Percentiles rank a stretch among this genome's conserved stretches.
These are phyloP conservation scores for Astur gentilis DNA, from an alignment of 2,113 vertebrate species.

Conservation along the genomic window DNA sequence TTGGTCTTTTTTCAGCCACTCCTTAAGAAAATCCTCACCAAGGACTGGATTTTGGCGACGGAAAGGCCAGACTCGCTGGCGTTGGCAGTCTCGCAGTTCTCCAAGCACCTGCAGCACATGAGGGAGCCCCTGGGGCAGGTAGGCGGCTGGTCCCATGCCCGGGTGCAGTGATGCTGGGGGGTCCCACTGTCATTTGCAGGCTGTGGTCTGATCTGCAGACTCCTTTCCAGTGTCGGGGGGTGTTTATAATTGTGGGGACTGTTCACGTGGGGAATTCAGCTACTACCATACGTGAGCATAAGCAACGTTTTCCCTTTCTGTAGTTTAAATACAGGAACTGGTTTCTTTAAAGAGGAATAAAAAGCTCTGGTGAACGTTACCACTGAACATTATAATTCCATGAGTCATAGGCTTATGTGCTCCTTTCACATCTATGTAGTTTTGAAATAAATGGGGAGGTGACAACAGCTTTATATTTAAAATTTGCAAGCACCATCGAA, in stretches of 20 bases:
- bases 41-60: constrained; percentile 47
- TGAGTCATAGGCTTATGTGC: background rate
- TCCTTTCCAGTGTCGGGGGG: fast-evolving
- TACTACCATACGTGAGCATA: background rate
- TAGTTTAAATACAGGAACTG: background rate
- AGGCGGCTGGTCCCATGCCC: background rate
- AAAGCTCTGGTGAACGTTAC: background rate
- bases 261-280: background rate
- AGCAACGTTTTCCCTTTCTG: background rate
- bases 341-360: background rate
- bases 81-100: background rate
- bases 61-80: background rate
- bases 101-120: constrained; percentile 38
- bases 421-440: background rate
- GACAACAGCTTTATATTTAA: background rate
- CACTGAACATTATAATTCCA: background rate
- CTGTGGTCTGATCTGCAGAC: background rate
- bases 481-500: background rate
- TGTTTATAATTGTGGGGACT: background rate
- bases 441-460: background rate
- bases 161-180: background rate
- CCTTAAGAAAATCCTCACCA: constrained; percentile 66
- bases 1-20: constrained; percentile 57
- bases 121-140: constrained; percentile 56
- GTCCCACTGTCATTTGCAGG: background rate